Conservation (phyloP, 2,113 vertebrate species). For the Notechis scutatus region DNA sequence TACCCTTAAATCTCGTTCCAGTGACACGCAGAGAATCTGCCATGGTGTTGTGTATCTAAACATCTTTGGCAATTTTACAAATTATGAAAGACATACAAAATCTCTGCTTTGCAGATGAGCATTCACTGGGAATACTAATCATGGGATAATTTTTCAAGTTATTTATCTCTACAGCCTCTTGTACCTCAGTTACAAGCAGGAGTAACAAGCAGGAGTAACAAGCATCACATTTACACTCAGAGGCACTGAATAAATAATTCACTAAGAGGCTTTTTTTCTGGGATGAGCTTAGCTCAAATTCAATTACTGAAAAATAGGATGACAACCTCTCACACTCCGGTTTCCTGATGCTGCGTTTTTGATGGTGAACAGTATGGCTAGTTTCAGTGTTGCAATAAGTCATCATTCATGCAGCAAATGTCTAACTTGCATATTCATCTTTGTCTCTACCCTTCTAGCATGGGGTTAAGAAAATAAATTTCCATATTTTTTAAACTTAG, state of each 20-base stretch:
- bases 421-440: too few species aligned
- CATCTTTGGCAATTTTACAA: conserved; percentile 63
- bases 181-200: conserved; percentile 20
- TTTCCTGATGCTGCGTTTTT: conserved; percentile 1
- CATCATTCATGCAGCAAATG: neutral
- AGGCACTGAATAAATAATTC: conserved; percentile 64
- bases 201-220: conserved; percentile 24
- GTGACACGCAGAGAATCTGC: conserved; percentile 73
- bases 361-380: neutral
- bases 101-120: conserved; percentile 21
- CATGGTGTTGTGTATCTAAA: conserved; percentile 75
- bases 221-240: conserved; percentile 39
- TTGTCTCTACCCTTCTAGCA: neutral
- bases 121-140: conserved; percentile 43
- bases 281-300: conserved; percentile 74
- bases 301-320: conserved; percentile 67
- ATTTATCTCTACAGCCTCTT: conserved; percentile 24
- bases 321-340: conserved; percentile 57
- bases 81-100: conserved; percentile 49
- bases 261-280: conserved; percentile 63
- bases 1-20: conserved; percentile 70
- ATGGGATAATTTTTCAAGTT: conserved; percentile 33
- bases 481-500: neutral
- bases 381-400: neutral
- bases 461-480: neutral